A percentile compares a stretch with the other conserved stretches of the same genome.
Conservation (phyloP, 2,113 vertebrate genomes). For the Mesocricetus auratus region DNA sequence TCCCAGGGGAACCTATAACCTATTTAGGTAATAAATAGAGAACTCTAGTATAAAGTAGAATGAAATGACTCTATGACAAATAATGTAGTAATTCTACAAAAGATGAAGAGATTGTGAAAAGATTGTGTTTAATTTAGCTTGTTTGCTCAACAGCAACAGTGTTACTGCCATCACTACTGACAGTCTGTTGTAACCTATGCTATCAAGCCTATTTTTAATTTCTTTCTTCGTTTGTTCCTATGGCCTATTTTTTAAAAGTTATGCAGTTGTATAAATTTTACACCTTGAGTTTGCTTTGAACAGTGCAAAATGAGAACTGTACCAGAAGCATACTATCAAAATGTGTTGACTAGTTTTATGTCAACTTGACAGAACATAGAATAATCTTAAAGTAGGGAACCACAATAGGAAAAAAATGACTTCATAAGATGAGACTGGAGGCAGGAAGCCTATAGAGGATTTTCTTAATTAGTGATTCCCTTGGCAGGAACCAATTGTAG, state of each 20-base stretch:
- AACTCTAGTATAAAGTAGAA: slow-evolving; percentile 30
- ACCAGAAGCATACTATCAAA: slow-evolving; percentile 7
- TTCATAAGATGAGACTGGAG: not conserved
- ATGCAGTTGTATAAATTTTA: not conserved
- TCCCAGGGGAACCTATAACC: slow-evolving; percentile 5
- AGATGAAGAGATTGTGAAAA: slow-evolving; percentile 14
- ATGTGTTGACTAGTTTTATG: not conserved
- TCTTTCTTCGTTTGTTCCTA: not conserved
- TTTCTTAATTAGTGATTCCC: not conserved
- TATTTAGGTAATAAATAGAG: not conserved
- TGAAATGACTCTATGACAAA: slow-evolving; percentile 8
- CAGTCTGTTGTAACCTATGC: not conserved
- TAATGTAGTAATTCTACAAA: not conserved
- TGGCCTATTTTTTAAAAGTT: not conserved
- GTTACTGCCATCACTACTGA: not conserved
- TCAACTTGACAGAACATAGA: not conserved
- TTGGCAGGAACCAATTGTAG: not conserved
- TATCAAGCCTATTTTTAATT: not conserved
- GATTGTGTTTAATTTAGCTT: not conserved
- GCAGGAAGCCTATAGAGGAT: not conserved
- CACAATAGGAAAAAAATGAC: not conserved
- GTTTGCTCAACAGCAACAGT: not conserved
- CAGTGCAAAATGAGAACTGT: not conserved
- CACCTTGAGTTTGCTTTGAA: slow-evolving; percentile 43
- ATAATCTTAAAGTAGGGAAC: not conserved